Percentiles rank a stretch among this genome's conserved stretches.
phyloP scores from a whole-genome alignment of 2,888 invertebrate genomes.

The Anagyrus pseudococci region DNA sequence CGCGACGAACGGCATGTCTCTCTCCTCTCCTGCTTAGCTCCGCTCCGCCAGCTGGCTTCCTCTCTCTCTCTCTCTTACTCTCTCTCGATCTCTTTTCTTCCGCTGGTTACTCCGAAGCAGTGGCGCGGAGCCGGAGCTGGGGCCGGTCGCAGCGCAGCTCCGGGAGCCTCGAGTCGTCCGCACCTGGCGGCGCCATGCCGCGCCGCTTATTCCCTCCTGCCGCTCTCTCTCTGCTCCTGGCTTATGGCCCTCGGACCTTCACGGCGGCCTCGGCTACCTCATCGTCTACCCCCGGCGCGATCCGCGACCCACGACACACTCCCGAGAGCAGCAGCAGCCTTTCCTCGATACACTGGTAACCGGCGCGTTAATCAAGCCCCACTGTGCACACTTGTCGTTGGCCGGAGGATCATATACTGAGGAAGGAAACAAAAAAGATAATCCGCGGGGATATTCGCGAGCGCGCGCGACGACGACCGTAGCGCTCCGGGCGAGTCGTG shows the following conservation, averaged over 20 bases:
- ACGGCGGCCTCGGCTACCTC: too few species aligned
- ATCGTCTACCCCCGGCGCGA: too few species aligned
- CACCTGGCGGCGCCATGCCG: not conserved
- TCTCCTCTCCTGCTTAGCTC: not conserved
- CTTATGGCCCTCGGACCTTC: too few species aligned
- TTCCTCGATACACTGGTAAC: too few species aligned
- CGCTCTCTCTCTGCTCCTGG: not conserved
- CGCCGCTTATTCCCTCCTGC: not conserved
- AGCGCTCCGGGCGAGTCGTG: constrained; percentile 36
- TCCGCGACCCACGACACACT: too few species aligned
- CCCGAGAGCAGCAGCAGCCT: too few species aligned
- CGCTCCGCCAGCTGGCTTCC: not conserved
- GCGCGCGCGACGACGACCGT: constrained; percentile 27
- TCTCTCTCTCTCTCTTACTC: too few species aligned
- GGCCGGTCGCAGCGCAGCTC: not conserved
- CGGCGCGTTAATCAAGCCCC: not conserved
- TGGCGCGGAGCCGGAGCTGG: not conserved
- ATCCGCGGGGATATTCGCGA: constrained; percentile 3
- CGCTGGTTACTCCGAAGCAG: too few species aligned
- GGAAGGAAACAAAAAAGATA: not conserved
- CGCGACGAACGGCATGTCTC: constrained; percentile 83
- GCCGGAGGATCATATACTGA: too few species aligned
- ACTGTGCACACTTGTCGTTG: too few species aligned
- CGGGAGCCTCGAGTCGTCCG: not conserved
- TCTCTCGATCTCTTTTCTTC: too few species aligned